These are phyloP conservation scores for Gymnobelideus leadbeateri DNA, from an alignment of 2,113 vertebrate genomes.

Conservation along the genomic window DNA sequence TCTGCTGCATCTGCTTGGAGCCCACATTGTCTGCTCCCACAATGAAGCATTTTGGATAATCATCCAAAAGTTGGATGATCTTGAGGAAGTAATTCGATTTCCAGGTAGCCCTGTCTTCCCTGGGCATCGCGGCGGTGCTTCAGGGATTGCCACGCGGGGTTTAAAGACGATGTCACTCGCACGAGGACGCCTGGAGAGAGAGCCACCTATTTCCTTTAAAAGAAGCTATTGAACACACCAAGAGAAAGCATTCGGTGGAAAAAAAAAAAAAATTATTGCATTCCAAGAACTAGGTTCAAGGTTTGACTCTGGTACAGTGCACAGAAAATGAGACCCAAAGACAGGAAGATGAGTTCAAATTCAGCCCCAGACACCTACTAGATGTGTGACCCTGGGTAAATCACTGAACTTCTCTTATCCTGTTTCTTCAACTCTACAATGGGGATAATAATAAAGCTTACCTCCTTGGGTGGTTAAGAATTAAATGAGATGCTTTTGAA, in stretches of 20 bases:
- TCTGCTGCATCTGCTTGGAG: too few relatives aligned
- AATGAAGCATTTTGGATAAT: too few relatives aligned
- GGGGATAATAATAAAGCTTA: not conserved
- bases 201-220: not conserved
- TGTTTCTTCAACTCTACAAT: not conserved
- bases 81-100: too few relatives aligned
- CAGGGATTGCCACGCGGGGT: too few relatives aligned
- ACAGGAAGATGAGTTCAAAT: not conserved
- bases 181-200: too few relatives aligned
- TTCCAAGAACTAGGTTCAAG: not conserved
- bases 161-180: too few relatives aligned
- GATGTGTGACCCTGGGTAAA: not conserved
- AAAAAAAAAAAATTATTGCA: not conserved
- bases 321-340: not conserved
- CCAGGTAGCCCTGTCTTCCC: too few relatives aligned
- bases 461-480: not conserved
- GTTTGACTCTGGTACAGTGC: not conserved
- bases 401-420: not conserved
- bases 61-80: too few relatives aligned
- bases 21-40: too few relatives aligned
- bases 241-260: not conserved
- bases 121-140: too few relatives aligned
- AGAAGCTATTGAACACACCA: not conserved
- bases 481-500: not conserved
- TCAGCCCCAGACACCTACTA: not conserved